Base-by-base conservation (phyloP, 1,140 invertebrate species). In the Colletes latitarsis region DNA sequence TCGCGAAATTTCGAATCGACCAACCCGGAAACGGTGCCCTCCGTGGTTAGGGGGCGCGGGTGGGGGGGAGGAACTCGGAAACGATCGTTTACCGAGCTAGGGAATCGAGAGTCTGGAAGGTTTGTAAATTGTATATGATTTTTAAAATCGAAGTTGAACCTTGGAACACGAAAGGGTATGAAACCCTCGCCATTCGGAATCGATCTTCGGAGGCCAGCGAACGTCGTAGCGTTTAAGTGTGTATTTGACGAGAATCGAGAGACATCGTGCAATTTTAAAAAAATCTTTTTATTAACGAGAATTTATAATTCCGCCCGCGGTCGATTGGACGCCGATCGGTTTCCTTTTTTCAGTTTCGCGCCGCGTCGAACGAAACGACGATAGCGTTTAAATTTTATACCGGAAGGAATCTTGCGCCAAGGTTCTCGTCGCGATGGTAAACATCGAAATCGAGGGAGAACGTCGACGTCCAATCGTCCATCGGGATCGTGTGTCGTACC, bases 191-290 rank as follows among this genome's bases (percentile, higher is more conserved):
- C 49, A 17, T 17, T 14, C 14, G 69, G 39, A 30, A 21, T 43
- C 77, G 68, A 52, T 69, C 64, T 46, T 81, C 73, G 71, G 15
- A 14, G 39, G 72, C 53, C 72, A n/a, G 14, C 14, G 46, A n/a
- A 52, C 39, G 17, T 53, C 19, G 39, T 43, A 46, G 41, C 41
- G 9, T 58, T 21, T 55, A 66, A 73, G 60, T 19, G 66, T 64
- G 80, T 77, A 76, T 68, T 52, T 62, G 49, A 39, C 17, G 52
- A 52, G 55, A 30, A 86, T 88, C 83, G 84, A 89, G 73, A 84
- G 83, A 85, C 88, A 88, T 91, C 88, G 90, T 92, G 91, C 90
- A 92, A 92, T 92, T 90, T 82, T 89, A 85, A 64, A 85, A 64
- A n/a, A 73, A 87, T 81, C 77, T 49, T 67, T 80, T 80, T 88